Percentiles rank a stretch among this genome's conserved stretches.
These are phyloP conservation scores for Xestobium rufovillosum DNA, from an alignment of 2,888 invertebrate species.

Conservation along the genomic window DNA sequence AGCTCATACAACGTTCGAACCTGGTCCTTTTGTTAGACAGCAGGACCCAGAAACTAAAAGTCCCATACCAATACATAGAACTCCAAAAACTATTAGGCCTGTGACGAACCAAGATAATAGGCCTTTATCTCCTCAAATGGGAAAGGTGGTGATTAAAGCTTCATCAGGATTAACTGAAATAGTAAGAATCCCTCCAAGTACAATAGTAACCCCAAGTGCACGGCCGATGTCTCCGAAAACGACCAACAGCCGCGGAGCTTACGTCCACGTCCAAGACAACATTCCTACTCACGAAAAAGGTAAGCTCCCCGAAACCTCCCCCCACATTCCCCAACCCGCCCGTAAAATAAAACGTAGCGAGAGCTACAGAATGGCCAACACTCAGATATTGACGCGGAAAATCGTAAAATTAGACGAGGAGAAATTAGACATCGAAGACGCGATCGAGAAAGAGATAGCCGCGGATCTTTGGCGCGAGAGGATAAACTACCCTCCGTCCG, in stretches of 20 bases:
- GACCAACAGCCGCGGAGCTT: constrained; percentile 49
- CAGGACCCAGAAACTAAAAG: constrained; percentile 43
- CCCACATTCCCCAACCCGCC: constrained; percentile 24
- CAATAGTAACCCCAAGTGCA: constrained; percentile 53
- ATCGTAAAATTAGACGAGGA: constrained; percentile 5
- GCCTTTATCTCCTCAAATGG: constrained; percentile 58
- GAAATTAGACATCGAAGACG: constrained; percentile 40
- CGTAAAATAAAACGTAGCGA: constrained; percentile 69
- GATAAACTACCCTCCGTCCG: constrained; percentile 63
- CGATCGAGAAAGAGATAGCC: constrained; percentile 54
- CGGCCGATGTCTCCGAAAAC: constrained; percentile 43
- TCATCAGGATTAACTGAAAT: constrained; percentile 44
- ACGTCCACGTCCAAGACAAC: constrained; percentile 64
- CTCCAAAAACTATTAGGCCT: constrained; percentile 42
- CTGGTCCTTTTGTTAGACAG: constrained; percentile 76
- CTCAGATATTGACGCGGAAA: constrained; percentile 50
- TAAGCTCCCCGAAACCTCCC: constrained; percentile 45
- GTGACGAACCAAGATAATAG: constrained; percentile 32
- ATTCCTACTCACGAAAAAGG: constrained; percentile 60
- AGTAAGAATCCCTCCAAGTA: constrained; percentile 53
- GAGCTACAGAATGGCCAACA: constrained; percentile 77
- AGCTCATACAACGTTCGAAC: constrained; percentile 79
- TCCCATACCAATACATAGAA: constrained; percentile 44
- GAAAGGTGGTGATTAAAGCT: constrained; percentile 46
- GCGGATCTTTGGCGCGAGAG: constrained; percentile 58